Evolutionary conservation across 2,888 invertebrate genomes (phyloP).

Genomic region (Ophion ellenae): DNA sequence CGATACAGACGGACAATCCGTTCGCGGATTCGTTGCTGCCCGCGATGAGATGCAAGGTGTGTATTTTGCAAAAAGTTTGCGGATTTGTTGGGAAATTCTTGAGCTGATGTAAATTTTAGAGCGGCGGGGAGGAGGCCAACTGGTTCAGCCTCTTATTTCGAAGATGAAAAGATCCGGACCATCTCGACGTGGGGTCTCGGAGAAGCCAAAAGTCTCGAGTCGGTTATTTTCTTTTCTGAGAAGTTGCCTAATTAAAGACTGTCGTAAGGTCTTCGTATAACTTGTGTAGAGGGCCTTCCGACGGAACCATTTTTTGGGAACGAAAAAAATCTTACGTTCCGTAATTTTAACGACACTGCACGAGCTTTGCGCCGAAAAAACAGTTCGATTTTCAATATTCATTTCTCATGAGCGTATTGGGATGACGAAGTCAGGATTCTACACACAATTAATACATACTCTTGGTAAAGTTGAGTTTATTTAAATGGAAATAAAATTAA

Average conservation of each 20-base stretch:
- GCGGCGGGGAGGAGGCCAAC: constrained; percentile 11
- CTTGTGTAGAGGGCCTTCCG: constrained; percentile 3
- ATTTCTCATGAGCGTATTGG: background rate
- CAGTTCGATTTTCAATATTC: background rate
- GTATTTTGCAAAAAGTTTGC: background rate
- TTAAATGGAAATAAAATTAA: no score
- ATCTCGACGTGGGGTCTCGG: constrained; percentile 60
- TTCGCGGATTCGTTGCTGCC: background rate
- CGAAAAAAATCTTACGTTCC: background rate
- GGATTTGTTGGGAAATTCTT: constrained; percentile 6
- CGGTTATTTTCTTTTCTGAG: constrained; percentile 57
- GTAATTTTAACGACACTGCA: background rate
- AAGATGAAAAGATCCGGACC: constrained; percentile 60
- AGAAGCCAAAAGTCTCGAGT: constrained; percentile 29
- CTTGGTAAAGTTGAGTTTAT: no score
- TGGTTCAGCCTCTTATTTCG: constrained; percentile 25
- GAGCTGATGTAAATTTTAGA: background rate
- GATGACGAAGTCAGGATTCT: background rate
- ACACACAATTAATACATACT: background rate
- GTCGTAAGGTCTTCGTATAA: constrained; percentile 45
- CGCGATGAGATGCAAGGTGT: constrained; percentile 26
- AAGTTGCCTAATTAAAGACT: constrained; percentile 65
- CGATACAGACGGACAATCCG: background rate
- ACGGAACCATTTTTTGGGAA: background rate
- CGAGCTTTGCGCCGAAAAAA: background rate